Percentiles rank a stretch among this genome's conserved stretches.
Evolutionary conservation across 1,140 invertebrate species (phyloP).

Genomic region (Pachyrhynchus sulphureomaculatus): DNA sequence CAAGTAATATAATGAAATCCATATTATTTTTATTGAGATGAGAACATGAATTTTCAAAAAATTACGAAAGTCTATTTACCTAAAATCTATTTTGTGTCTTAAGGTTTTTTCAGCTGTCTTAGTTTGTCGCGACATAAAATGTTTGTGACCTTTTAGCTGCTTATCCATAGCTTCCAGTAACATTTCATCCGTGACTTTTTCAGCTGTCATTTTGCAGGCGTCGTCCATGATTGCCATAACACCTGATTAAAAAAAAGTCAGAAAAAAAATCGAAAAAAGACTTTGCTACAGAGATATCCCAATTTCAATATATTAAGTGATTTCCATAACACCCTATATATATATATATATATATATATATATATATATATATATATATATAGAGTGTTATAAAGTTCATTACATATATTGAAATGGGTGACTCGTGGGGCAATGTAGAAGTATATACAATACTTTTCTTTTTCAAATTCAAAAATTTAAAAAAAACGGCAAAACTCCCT

Average conservation of each 20-base stretch:
- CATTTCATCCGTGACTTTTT: slow-evolving; percentile 89
- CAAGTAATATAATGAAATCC: slow-evolving; percentile 29
- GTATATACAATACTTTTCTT: too few relatives aligned
- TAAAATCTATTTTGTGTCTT: slow-evolving; percentile 64
- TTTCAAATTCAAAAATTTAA: too few relatives aligned
- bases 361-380: too few relatives aligned
- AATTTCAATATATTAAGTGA: too few relatives aligned
- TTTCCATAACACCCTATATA: too few relatives aligned
- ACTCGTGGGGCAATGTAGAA: too few relatives aligned
- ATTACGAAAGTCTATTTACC: slow-evolving; percentile 15
- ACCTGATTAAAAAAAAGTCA: slow-evolving; percentile 46
- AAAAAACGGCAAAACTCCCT: too few relatives aligned
- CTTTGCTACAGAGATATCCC: not conserved
- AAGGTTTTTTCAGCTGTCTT: slow-evolving; percentile 79
- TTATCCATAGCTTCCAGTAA: slow-evolving; percentile 92
- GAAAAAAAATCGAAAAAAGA: not conserved
- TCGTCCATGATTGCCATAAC: slow-evolving; percentile 93
- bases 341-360: too few relatives aligned
- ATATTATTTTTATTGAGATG: not conserved
- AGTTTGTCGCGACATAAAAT: slow-evolving; percentile 86
- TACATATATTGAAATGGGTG: too few relatives aligned
- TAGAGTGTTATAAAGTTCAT: too few relatives aligned
- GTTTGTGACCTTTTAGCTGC: slow-evolving; percentile 81
- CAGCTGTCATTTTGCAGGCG: slow-evolving; percentile 86
- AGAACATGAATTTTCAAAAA: not conserved